Evolutionary conservation across 2,888 invertebrate genomes (phyloP), one percentile per base, ranked within the genome.

Genomic region (Sialis lutaria): DNA sequence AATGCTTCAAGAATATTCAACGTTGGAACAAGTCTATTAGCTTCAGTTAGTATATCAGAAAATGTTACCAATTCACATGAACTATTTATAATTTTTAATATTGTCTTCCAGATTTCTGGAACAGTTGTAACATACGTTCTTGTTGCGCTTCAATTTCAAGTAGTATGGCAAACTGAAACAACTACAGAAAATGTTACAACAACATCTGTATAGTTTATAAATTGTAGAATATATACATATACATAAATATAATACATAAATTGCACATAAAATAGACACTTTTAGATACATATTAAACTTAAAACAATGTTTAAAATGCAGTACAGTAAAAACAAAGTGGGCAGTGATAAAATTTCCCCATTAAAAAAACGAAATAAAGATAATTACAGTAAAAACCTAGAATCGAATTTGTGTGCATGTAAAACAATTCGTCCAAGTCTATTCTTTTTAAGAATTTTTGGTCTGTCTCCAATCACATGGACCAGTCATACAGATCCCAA

Each of bases 381-480:
- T 22, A 22, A 22, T 22, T 2, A 4, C 22, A 22, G 22, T 22
- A 22, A 22, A 22, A 22, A 22, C 4, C 22, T 4, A 4, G 4
- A 22, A 22, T 22, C 22, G 22, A 22, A 22, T 22, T 22, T 22
- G 22, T 64, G 64, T 50, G 46, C 62, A 7, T 64, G 65, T 51
- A 54, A 56, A 51, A 53, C 58, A 9, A 40, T 63, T 1, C 46
- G 48, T 6, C 57, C 58, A 1, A 50, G 53, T 3, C 46, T 61
- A 6, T n/a, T 46, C 0, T 42, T 60, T 6, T 53, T 55, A 35
- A 56, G 60, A 49, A 5, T 62, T 2, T 54, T 60, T 33, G 64
- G 64, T 7, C 53, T 60, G 33, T 58, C 63, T 32, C 62, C 64
- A 6, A 52, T 61, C 4, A 54, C 51, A 3, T 59, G 58, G 52